These are phyloP conservation scores for Eilema depressum DNA, from an alignment of 2,888 invertebrate genomes.

Conservation along the genomic window DNA sequence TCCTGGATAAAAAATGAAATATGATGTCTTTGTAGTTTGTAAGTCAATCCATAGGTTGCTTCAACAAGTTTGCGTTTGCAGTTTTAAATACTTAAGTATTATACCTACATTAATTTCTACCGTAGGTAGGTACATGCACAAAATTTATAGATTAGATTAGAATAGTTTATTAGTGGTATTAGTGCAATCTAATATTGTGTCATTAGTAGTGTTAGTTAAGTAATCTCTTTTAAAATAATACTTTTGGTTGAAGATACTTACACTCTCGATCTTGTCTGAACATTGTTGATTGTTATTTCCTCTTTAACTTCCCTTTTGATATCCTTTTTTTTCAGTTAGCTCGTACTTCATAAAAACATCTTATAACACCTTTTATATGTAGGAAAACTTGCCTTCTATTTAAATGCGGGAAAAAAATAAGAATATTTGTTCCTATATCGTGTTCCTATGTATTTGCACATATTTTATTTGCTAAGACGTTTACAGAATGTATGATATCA, in stretches of 20 bases:
- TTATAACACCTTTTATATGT: background rate
- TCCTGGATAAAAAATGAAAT: background rate
- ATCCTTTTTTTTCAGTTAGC: background rate
- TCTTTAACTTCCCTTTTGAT: background rate
- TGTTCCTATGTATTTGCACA: constrained; percentile 1
- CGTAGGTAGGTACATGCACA: no score
- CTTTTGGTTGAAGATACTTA: background rate
- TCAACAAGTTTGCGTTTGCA: no score
- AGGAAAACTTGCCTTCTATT: background rate
- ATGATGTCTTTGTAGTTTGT: background rate
- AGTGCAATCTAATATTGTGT: background rate
- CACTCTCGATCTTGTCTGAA: background rate
- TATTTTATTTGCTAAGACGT: background rate
- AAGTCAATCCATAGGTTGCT: background rate
- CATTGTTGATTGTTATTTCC: background rate
- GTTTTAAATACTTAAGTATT: no score
- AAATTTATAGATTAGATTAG: background rate
- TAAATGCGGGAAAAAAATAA: background rate
- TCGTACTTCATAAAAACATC: background rate
- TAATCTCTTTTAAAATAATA: background rate
- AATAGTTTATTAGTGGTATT: background rate
- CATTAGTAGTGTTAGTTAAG: constrained; percentile 1
- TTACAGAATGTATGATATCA: constrained; percentile 11
- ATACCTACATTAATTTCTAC: no score
- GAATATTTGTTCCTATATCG: background rate